Base-by-base conservation (phyloP, 2,797 vertebrate species). In the Nyctibius grandis region DNA sequence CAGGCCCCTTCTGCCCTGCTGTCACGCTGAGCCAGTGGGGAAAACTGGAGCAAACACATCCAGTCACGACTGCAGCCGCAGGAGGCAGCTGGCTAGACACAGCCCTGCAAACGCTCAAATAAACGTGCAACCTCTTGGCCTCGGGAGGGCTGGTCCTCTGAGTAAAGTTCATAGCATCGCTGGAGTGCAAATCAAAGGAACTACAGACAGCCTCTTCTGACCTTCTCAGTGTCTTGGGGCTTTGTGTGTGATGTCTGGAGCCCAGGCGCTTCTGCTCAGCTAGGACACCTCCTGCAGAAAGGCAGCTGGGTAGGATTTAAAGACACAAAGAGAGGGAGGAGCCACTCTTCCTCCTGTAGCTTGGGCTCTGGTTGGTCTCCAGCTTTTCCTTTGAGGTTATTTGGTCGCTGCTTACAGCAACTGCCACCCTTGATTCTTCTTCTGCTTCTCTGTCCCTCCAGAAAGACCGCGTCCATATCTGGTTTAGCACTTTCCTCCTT, bases 1-100 rank as follows among this genome's bases (percentile, higher is more conserved):
- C 42, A 2, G 34, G 7, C 34, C 50, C 42, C 38, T 77, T 79
- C 57, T 89, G 74, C 57, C 61, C 78, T 50, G 44, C 91, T 81
- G 65, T 47, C 75, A 38, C 69, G 50, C 33, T 33, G 70, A 84
- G 77, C 61, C 40, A 1, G 9, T 2, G 36, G 59, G 86, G 28
- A 45, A 44, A 75, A 4, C 40, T 1, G 33, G 22, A 83, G 79
- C 45, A 34, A 44, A 53, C 1, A 9, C 34, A 17, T 11, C 60
- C 50, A 4, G 82, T 13, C 59, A 63, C 0, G 1, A 34, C 2
- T 23, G 54, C 64, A 69, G 92, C 54, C 50, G 45, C 2, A 0
- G 78, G 54, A 50, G 72, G 47, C 45, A 88, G 36, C 5, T 1
- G 2, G 90, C 60, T 19, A 88, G 92, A 80, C 70, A 28, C 54